These are phyloP conservation scores for Tachycineta bicolor DNA, from an alignment of 2,113 vertebrate genomes.

Conservation along the genomic window DNA sequence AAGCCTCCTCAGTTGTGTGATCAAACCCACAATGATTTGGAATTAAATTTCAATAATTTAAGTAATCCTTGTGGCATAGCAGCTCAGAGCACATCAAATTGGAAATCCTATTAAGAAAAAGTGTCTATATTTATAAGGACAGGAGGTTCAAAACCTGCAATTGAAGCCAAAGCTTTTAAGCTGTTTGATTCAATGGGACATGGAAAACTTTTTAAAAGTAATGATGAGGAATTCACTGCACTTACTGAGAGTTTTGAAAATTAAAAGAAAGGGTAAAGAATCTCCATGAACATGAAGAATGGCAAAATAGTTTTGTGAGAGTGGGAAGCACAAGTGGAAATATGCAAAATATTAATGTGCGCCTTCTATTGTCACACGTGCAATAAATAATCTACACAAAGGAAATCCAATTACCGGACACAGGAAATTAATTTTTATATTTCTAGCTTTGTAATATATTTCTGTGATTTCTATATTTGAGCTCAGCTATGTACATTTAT, in stretches of 20 bases:
- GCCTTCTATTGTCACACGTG: background rate
- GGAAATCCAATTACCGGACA: slow-evolving; percentile 3
- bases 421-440: background rate
- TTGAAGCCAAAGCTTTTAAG: slow-evolving; percentile 16
- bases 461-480: background rate
- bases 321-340: background rate
- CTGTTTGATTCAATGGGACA: background rate
- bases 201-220: background rate
- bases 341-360: background rate
- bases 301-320: background rate
- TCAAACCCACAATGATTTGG: background rate
- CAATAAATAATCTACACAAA: background rate
- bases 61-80: slow-evolving; percentile 17
- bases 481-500: background rate
- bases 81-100: background rate
- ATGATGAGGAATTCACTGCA: background rate
- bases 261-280: background rate
- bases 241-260: background rate
- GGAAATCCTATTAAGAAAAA: slow-evolving; percentile 18
- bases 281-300: background rate
- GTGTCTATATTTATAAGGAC: background rate
- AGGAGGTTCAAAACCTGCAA: background rate
- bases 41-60: slow-evolving; percentile 32
- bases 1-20: background rate
- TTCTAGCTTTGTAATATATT: background rate